phyloP scores from a whole-genome alignment of 2,113 vertebrate species.

The Haemorhous mexicanus region DNA sequence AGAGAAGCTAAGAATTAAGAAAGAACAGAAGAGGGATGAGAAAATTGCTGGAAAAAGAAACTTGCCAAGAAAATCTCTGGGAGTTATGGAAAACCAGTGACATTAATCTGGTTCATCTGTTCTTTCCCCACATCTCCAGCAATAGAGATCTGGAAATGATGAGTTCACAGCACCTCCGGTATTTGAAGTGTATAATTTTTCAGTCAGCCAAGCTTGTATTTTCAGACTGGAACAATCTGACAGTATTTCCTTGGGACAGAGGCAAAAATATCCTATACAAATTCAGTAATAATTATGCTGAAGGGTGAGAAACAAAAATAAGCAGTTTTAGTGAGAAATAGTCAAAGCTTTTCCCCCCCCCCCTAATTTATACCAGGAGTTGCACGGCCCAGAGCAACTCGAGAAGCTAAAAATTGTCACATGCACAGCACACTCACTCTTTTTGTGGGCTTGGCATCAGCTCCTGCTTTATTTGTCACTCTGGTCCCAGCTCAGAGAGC shows the following conservation, averaged over 20 bases:
- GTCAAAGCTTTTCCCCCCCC: not conserved
- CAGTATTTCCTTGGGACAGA: not conserved
- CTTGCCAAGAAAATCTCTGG: not conserved
- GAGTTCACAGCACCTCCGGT: not conserved
- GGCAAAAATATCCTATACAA: not conserved
- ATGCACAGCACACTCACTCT: not conserved
- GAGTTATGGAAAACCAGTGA: not conserved
- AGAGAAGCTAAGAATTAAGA: not conserved
- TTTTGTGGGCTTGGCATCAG: not conserved
- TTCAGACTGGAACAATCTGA: not conserved
- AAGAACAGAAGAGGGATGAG: not conserved
- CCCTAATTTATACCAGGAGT: not conserved
- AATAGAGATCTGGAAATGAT: not conserved
- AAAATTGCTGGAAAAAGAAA: not conserved
- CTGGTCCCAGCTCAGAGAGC: not conserved
- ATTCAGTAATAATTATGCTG: not conserved
- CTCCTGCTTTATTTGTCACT: not conserved
- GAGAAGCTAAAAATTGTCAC: not conserved
- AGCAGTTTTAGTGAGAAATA: not conserved
- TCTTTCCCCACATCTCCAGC: not conserved
- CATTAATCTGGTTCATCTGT: not conserved
- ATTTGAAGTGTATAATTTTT: slow-evolving; percentile 16
- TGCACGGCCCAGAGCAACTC: not conserved
- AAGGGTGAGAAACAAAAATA: not conserved
- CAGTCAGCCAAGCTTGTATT: not conserved